Conservation (phyloP, 2,797 vertebrate species). For the Syndactyla subalaris region DNA sequence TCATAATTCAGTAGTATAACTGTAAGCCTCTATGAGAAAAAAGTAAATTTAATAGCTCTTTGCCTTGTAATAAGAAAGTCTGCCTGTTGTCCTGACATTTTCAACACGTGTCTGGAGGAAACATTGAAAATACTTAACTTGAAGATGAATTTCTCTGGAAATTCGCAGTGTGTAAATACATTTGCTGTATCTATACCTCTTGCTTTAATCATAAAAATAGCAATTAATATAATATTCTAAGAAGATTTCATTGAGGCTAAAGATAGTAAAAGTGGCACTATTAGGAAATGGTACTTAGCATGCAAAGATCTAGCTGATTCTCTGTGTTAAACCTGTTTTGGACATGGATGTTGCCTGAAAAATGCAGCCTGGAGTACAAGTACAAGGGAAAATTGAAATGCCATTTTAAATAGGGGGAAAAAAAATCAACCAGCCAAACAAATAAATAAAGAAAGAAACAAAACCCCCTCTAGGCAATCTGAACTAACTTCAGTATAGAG, state of each 20-base stretch:
- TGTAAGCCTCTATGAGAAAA: neutral
- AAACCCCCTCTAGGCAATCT: neutral
- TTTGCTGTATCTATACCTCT: neutral
- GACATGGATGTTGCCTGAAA: neutral
- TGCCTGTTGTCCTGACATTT: neutral
- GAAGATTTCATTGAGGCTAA: neutral
- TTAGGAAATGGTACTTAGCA: neutral
- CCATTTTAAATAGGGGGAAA: neutral
- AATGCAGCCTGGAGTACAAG: neutral
- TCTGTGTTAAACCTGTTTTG: neutral
- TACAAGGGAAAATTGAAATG: neutral
- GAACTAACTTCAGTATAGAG: neutral
- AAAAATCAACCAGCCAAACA: rapidly evolving
- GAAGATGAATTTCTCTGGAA: neutral
- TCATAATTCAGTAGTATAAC: neutral
- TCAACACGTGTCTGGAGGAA: neutral
- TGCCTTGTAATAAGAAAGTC: neutral
- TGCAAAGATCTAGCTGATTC: neutral
- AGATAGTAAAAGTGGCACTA: neutral
- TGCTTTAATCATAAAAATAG: neutral
- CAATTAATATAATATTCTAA: neutral
- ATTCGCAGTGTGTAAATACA: neutral
- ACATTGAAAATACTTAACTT: neutral
- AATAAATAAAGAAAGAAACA: neutral
- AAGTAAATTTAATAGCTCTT: neutral